A percentile compares a stretch with the other conserved stretches of the same genome.
These are phyloP conservation scores for Neosilurus hyrtlii DNA, from an alignment of 2,797 vertebrate species.

Conservation along the genomic window DNA sequence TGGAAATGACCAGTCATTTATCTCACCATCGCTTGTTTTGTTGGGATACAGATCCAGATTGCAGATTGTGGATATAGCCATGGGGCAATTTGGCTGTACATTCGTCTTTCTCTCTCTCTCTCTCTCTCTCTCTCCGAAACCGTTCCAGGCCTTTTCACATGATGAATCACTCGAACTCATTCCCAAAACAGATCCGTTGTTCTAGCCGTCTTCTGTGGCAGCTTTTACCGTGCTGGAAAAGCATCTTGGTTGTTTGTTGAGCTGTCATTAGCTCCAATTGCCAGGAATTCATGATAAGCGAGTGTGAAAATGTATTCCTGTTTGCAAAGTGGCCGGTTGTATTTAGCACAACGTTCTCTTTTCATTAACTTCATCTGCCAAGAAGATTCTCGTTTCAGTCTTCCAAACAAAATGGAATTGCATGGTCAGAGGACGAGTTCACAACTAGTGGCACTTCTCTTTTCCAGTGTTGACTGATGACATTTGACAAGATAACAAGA, in stretches of 20 bases:
- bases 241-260: conserved; percentile 31
- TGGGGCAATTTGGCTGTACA: conserved; percentile 36
- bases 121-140: conserved; percentile 22
- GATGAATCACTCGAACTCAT: conserved; percentile 39
- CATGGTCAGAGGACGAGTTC: neutral
- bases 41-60: conserved; percentile 13
- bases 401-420: neutral
- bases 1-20: conserved; percentile 7
- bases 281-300: conserved; percentile 22
- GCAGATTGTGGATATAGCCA: conserved; percentile 29
- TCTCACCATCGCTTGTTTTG: conserved; percentile 19
- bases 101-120: conserved; percentile 28
- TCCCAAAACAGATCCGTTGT: conserved; percentile 32
- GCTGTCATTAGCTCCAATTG: conserved; percentile 28
- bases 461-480: too few relatives aligned
- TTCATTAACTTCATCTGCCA: conserved; percentile 7
- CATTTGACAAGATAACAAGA: neutral
- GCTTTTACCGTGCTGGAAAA: conserved; percentile 31
- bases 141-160: conserved; percentile 37
- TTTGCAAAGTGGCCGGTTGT: conserved; percentile 1
- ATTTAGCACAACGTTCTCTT: conserved; percentile 7
- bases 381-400: neutral
- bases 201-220: conserved; percentile 27
- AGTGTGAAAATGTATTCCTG: conserved; percentile 33
- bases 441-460: neutral